phyloP scores from a whole-genome alignment of 2,797 vertebrate genomes.

The Potorous gilbertii region DNA sequence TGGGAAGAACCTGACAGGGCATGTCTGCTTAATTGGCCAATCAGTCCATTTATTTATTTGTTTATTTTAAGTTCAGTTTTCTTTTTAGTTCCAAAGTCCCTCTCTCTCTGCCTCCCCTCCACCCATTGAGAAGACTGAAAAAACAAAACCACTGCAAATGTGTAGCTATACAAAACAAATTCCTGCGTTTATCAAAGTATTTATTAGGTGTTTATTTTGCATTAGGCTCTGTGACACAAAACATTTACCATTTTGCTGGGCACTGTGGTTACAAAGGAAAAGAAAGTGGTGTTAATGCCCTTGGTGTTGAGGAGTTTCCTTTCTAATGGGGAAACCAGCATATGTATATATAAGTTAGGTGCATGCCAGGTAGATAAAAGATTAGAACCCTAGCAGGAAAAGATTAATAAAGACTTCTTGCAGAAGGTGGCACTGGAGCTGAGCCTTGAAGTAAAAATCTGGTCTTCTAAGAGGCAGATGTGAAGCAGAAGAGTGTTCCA shows the following conservation, averaged over 20 bases:
- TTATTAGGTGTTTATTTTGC: neutral
- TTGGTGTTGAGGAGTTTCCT: neutral
- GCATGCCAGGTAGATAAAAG: neutral
- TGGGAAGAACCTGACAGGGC: too few species aligned
- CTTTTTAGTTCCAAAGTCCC: neutral
- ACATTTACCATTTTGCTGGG: neutral
- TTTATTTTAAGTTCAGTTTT: neutral
- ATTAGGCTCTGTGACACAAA: neutral
- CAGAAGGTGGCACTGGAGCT: neutral
- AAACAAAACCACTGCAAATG: neutral
- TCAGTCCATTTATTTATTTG: neutral
- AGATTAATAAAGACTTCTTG: neutral
- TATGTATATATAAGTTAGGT: neutral
- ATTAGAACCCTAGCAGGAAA: neutral
- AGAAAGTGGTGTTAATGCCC: neutral
- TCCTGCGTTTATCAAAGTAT: neutral
- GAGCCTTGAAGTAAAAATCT: neutral
- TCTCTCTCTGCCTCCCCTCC: too few species aligned
- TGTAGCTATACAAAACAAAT: neutral
- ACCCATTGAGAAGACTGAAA: neutral
- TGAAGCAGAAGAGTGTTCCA: neutral
- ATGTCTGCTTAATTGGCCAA: neutral
- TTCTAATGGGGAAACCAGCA: neutral
- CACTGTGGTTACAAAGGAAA: neutral
- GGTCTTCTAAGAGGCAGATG: neutral